Evolutionary conservation across 2,888 invertebrate species (phyloP).

Genomic region (Napeogenes inachia): DNA sequence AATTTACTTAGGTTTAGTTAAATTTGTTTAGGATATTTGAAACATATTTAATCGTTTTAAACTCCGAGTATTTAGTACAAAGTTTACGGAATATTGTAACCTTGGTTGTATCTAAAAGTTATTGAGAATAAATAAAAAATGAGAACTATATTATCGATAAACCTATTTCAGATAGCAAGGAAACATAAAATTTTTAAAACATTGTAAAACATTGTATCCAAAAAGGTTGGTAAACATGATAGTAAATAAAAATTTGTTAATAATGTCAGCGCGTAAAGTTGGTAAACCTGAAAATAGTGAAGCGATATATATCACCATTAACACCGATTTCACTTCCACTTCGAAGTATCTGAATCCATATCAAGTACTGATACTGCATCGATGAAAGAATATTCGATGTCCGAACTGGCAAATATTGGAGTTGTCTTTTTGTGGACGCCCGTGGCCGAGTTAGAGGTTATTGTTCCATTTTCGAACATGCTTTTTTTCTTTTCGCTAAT

Average conservation of each 20-base stretch:
- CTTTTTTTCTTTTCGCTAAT: slow-evolving; percentile 49
- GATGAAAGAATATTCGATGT: slow-evolving; percentile 49
- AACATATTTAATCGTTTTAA: neutral
- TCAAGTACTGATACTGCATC: slow-evolving; percentile 38
- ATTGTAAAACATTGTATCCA: too few species aligned
- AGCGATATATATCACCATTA: slow-evolving; percentile 10
- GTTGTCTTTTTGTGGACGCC: slow-evolving; percentile 67
- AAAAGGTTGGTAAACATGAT: neutral
- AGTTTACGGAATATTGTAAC: too few species aligned
- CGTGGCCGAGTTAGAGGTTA: slow-evolving; percentile 75
- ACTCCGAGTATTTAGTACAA: too few species aligned
- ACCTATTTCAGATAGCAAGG: too few species aligned
- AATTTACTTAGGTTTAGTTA: slow-evolving; percentile 9
- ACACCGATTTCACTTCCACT: slow-evolving; percentile 30
- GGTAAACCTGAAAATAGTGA: slow-evolving; percentile 12
- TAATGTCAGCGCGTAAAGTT: slow-evolving; percentile 4
- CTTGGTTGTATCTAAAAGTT: too few species aligned
- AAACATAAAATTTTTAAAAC: too few species aligned
- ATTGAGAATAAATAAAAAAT: too few species aligned
- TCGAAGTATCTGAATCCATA: slow-evolving; percentile 40
- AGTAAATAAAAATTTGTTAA: slow-evolving; percentile 3
- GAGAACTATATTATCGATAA: too few species aligned
- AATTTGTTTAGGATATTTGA: neutral
- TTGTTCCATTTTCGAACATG: slow-evolving; percentile 71
- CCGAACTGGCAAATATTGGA: slow-evolving; percentile 48